Conservation (phyloP, 2,888 invertebrate species). For the Thymelicus sylvestris region DNA sequence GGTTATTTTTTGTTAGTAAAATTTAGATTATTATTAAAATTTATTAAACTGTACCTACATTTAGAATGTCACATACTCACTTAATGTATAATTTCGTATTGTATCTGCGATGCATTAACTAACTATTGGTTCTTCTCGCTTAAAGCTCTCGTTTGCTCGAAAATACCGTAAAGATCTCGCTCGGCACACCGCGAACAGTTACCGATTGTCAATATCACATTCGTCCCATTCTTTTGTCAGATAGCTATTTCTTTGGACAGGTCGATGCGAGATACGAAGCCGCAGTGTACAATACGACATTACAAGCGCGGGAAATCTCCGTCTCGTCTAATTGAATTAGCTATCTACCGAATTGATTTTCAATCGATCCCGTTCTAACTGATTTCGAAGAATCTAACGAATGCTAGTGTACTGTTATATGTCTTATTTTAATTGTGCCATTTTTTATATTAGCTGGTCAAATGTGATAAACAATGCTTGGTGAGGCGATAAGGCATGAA, state of each 20-base stretch:
- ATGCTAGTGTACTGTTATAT: slow-evolving; percentile 59
- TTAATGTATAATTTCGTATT: too few species aligned
- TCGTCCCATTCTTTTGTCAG: slow-evolving; percentile 71
- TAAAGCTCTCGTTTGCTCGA: background rate
- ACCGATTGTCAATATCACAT: slow-evolving; percentile 73
- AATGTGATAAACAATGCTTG: slow-evolving; percentile 42
- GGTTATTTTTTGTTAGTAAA: too few species aligned
- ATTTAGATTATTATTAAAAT: too few species aligned
- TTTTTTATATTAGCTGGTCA: slow-evolving; percentile 52
- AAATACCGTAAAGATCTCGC: slow-evolving; percentile 62
- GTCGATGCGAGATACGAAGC: slow-evolving; percentile 70
- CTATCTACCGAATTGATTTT: slow-evolving; percentile 70
- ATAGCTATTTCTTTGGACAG: slow-evolving; percentile 72
- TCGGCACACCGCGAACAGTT: slow-evolving; percentile 69
- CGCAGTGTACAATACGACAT: slow-evolving; percentile 68
- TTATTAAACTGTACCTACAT: too few species aligned
- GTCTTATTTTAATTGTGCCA: slow-evolving; percentile 58
- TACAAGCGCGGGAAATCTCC: slow-evolving; percentile 73
- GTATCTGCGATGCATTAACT: background rate
- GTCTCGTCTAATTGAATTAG: slow-evolving; percentile 74
- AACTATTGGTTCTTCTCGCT: slow-evolving; percentile 14
- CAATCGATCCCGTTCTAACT: slow-evolving; percentile 70
- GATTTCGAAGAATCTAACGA: slow-evolving; percentile 66
- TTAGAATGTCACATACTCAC: too few species aligned
- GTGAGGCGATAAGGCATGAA: slow-evolving; percentile 29